Conservation (phyloP, 1,140 invertebrate species). For the Drosophila ambigua region DNA sequence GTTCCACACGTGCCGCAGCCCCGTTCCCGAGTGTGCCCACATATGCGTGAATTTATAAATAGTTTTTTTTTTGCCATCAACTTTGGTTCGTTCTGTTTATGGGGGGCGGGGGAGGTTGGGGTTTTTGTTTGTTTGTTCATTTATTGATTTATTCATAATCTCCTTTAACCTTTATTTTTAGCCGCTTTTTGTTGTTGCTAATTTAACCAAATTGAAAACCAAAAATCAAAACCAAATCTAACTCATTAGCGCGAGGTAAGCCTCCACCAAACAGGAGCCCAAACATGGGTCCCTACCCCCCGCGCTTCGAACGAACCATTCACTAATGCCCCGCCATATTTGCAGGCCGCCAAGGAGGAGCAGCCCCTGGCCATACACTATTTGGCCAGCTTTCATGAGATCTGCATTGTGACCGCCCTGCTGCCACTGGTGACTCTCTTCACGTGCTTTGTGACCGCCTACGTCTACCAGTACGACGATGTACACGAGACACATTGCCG, state of each 20-base stretch:
- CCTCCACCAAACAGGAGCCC: too few relatives aligned
- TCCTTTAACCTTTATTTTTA: conserved; percentile 37
- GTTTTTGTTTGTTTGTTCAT: conserved; percentile 29
- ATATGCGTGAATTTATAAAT: conserved; percentile 6
- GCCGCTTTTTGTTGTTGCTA: conserved; percentile 48
- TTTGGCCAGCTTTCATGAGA: conserved; percentile 85
- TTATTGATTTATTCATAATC: conserved; percentile 49
- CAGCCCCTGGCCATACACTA: conserved; percentile 71
- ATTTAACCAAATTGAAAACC: conserved; percentile 26
- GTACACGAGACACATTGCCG: conserved; percentile 96
- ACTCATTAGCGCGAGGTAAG: too few relatives aligned
- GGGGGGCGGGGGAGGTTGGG: too few relatives aligned
- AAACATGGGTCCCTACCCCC: too few relatives aligned
- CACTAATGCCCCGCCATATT: neutral
- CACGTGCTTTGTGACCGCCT: conserved; percentile 93
- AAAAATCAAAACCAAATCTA: neutral
- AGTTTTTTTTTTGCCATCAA: too few relatives aligned
- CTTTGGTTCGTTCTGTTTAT: conserved; percentile 9
- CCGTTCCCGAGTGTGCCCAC: neutral
- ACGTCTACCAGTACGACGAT: conserved; percentile 94
- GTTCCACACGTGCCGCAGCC: neutral
- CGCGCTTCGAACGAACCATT: too few relatives aligned
- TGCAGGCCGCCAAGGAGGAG: conserved; percentile 24
- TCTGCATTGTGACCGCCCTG: conserved; percentile 91
- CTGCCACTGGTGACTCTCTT: conserved; percentile 92